phyloP scores from a whole-genome alignment of 2,113 vertebrate species.

The Prochilodus magdalenae region DNA sequence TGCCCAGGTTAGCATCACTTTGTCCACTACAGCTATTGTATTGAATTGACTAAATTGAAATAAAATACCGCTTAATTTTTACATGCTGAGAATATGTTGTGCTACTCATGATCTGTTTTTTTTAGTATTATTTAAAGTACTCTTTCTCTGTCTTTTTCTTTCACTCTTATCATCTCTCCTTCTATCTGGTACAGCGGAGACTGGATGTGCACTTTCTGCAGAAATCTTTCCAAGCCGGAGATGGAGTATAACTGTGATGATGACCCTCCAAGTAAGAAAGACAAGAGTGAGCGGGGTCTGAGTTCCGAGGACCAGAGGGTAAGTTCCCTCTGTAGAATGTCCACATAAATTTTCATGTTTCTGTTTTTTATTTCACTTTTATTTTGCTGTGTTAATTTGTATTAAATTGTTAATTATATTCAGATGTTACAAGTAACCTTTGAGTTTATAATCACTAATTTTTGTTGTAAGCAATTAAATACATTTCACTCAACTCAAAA shows the following conservation, averaged over 20 bases:
- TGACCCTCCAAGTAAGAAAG: constrained; percentile 85
- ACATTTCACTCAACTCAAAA: too few species aligned
- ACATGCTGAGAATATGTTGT: too few species aligned
- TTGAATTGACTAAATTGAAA: background rate
- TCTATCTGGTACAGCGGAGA: constrained; percentile 83
- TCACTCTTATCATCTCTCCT: constrained; percentile 1
- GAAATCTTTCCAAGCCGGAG: constrained; percentile 89
- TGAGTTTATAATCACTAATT: background rate
- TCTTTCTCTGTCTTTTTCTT: constrained; percentile 43
- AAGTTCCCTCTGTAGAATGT: constrained; percentile 48
- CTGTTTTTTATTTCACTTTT: background rate
- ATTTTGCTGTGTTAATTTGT: background rate
- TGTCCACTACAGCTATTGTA: background rate
- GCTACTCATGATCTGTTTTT: too few species aligned
- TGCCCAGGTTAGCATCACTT: constrained; percentile 78
- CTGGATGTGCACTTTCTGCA: constrained; percentile 98
- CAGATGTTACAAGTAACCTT: background rate
- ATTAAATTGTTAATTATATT: background rate
- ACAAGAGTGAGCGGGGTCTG: constrained; percentile 83
- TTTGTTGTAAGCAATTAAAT: too few species aligned
- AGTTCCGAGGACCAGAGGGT: constrained; percentile 93
- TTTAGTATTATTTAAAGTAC: too few species aligned
- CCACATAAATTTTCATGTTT: constrained; percentile 17
- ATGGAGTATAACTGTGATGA: constrained; percentile 96
- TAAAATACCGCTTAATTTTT: too few species aligned